These are phyloP conservation scores for Ecliptopera silaceata DNA, from an alignment of 2,888 invertebrate genomes.

Conservation along the genomic window DNA sequence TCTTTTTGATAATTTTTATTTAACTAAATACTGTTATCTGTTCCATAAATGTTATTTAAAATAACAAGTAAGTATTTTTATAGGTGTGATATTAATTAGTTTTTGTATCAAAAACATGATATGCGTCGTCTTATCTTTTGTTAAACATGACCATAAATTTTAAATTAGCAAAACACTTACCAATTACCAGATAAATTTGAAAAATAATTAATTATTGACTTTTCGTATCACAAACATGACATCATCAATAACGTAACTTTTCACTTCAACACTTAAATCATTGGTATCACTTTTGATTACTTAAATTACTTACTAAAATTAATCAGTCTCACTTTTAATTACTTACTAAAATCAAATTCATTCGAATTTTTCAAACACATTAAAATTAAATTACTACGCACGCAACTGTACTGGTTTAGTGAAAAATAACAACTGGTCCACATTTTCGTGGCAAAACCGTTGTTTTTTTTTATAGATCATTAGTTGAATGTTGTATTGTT, in stretches of 20 bases:
- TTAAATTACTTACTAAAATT: conserved; percentile 5
- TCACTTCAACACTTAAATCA: not conserved
- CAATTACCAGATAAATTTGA: not conserved
- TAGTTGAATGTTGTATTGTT: conserved; percentile 70
- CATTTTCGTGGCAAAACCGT: conserved; percentile 55
- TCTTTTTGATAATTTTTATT: too few species aligned
- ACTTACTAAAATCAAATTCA: conserved; percentile 12
- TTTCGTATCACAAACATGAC: not conserved
- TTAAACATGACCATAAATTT: not conserved
- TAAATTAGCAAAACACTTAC: not conserved
- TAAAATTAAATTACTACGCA: conserved; percentile 34
- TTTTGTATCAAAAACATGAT: too few species aligned
- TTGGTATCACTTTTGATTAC: conserved; percentile 14
- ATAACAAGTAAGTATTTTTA: too few species aligned
- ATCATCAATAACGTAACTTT: not conserved
- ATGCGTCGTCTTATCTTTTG: too few species aligned
- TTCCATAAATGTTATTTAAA: too few species aligned
- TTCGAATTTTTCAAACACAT: conserved; percentile 17
- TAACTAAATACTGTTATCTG: too few species aligned
- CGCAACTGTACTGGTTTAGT: conserved; percentile 58
- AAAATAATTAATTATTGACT: not conserved
- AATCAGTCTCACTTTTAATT: conserved; percentile 15
- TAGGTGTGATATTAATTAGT: too few species aligned
- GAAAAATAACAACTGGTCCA: conserved; percentile 67
- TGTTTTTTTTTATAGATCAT: conserved; percentile 68